These are phyloP conservation scores for Danionella dracula DNA, from an alignment of 2,797 vertebrate genomes.

Conservation along the genomic window DNA sequence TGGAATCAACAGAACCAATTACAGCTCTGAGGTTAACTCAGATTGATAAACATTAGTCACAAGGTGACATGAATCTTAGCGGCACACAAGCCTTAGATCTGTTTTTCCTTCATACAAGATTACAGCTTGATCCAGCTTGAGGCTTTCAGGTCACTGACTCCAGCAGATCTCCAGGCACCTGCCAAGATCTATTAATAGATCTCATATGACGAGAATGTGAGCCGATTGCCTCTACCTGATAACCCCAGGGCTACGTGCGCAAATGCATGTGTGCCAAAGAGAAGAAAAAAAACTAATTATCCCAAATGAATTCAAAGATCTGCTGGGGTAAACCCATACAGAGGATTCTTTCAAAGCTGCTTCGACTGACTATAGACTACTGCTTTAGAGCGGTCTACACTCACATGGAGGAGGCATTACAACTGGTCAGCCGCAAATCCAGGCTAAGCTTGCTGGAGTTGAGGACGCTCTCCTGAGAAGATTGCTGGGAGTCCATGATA, in stretches of 20 bases:
- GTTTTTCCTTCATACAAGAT: conserved; percentile 29
- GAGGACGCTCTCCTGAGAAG: conserved; percentile 59
- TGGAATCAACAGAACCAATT: not conserved
- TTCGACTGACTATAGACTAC: not conserved
- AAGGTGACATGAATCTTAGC: not conserved
- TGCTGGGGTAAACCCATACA: not conserved
- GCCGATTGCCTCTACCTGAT: not conserved
- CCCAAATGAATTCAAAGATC: not conserved
- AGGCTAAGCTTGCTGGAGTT: conserved; percentile 83
- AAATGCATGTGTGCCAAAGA: not conserved
- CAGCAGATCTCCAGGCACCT: not conserved
- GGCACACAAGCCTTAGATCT: not conserved
- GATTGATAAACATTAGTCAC: not conserved
- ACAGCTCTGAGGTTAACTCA: not conserved
- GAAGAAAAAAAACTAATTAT: not conserved
- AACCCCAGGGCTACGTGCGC: not conserved
- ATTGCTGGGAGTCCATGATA: conserved; percentile 72
- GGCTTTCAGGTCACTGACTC: conserved; percentile 18
- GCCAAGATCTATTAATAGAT: conserved; percentile 23
- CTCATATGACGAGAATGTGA: conserved; percentile 18
- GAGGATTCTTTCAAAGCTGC: not conserved
- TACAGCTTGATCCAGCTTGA: conserved; percentile 20
- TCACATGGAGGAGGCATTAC: conserved; percentile 92
- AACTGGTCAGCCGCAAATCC: conserved; percentile 88
- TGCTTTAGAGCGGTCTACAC: conserved; percentile 49